Evolutionary conservation across 2,797 vertebrate species (phyloP).

Genomic region (Spea hammondii): DNA sequence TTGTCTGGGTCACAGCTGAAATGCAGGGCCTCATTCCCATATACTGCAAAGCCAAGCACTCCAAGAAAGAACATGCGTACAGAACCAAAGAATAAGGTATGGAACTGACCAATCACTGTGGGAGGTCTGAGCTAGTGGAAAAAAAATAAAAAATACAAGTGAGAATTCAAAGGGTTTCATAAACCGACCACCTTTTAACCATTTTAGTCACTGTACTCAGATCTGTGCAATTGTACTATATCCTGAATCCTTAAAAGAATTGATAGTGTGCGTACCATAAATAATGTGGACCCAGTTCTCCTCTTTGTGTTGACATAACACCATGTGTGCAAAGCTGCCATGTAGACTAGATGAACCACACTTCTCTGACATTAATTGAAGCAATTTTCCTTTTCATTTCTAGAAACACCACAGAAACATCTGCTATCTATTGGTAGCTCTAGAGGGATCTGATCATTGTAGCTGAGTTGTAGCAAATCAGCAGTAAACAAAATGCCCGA

Average conservation of each 20-base stretch:
- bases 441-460: constrained; percentile 30
- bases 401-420: constrained; percentile 24
- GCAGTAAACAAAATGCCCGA: constrained; percentile 17
- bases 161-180: background rate
- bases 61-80: constrained; percentile 85
- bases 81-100: constrained; percentile 88
- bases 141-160: constrained; percentile 24
- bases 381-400: constrained; percentile 11
- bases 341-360: constrained; percentile 8
- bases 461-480: constrained; percentile 17
- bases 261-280: background rate
- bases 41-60: constrained; percentile 82
- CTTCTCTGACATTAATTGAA: constrained; percentile 9
- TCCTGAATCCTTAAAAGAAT: background rate
- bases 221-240: background rate
- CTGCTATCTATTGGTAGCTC: background rate
- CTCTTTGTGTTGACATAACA: background rate
- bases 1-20: constrained; percentile 87
- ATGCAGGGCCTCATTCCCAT: constrained; percentile 84
- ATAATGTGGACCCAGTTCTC: constrained; percentile 3
- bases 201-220: background rate
- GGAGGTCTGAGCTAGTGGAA: constrained; percentile 80
- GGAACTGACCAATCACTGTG: constrained; percentile 84
- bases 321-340: constrained; percentile 12
- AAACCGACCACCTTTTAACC: background rate